A percentile compares a stretch with the other conserved stretches of the same genome.
phyloP scores from a whole-genome alignment of 53 echinoderm and acorn worm species.

The Mesocentrotus franciscanus region DNA sequence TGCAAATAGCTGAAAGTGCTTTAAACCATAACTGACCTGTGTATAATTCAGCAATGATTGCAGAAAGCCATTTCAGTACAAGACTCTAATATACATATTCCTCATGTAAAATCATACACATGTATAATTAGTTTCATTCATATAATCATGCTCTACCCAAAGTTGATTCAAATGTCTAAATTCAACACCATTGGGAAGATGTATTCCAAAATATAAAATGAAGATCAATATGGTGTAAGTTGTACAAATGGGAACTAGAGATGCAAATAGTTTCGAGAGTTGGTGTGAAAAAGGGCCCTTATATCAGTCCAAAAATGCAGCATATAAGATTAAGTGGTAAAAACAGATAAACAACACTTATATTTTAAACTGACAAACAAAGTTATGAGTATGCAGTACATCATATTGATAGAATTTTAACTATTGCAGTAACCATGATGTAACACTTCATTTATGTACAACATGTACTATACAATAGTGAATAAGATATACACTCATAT shows the following conservation, averaged over 20 bases:
- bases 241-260: constrained; percentile 27
- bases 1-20: background rate
- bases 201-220: background rate
- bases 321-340: constrained; percentile 34
- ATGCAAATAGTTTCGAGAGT: background rate
- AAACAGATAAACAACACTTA: background rate
- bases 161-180: background rate
- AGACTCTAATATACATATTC: background rate
- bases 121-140: background rate
- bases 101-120: background rate
- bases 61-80: background rate
- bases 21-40: background rate
- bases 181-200: background rate
- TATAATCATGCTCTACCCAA: background rate
- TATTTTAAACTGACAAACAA: background rate
- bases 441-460: background rate
- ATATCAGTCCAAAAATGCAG: constrained; percentile 29
- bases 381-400: background rate
- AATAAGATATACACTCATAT: no score
- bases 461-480: background rate
- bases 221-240: background rate
- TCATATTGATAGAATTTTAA: background rate
- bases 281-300: background rate
- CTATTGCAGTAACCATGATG: background rate
- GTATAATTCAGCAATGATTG: background rate